Evolutionary conservation across 2,113 vertebrate species (phyloP).

Genomic region (Candoia aspera): DNA sequence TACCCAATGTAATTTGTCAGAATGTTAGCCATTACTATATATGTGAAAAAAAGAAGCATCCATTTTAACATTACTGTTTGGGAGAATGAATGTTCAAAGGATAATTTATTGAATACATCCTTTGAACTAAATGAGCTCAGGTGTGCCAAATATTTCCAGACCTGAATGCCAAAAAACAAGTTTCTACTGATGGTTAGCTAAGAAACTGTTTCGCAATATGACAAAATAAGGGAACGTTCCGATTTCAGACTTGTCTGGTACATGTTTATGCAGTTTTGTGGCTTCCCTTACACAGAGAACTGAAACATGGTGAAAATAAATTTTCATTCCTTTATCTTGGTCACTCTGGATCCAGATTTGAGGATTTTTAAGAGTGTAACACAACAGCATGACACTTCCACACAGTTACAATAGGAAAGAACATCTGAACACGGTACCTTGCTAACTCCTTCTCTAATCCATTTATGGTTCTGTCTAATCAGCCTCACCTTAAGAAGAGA

Average conservation of each 20-base stretch:
- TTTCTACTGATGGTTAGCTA: slow-evolving; percentile 16
- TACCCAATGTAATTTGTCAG: slow-evolving; percentile 64
- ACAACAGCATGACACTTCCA: neutral
- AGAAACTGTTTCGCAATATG: slow-evolving; percentile 19
- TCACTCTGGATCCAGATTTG: neutral
- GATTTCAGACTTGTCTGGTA: neutral
- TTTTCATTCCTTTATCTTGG: neutral
- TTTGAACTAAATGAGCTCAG: slow-evolving; percentile 42
- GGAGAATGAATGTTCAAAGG: slow-evolving; percentile 48
- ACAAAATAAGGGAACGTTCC: slow-evolving; percentile 22
- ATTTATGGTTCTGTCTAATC: neutral
- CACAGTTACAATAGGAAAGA: neutral
- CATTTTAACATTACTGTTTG: slow-evolving; percentile 57
- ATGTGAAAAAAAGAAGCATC: slow-evolving; percentile 41
- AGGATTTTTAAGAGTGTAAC: neutral
- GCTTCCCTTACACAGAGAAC: neutral
- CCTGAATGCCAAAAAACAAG: neutral
- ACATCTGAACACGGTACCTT: neutral
- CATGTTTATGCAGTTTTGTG: neutral
- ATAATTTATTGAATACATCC: slow-evolving; percentile 46
- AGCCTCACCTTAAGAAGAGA: neutral
- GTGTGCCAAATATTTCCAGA: slow-evolving; percentile 15
- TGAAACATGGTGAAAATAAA: neutral
- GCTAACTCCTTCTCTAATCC: neutral
- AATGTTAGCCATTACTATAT: slow-evolving; percentile 59